Evolutionary conservation across 2,888 invertebrate genomes (phyloP).

Genomic region (Drepanosiphum platanoidis): DNA sequence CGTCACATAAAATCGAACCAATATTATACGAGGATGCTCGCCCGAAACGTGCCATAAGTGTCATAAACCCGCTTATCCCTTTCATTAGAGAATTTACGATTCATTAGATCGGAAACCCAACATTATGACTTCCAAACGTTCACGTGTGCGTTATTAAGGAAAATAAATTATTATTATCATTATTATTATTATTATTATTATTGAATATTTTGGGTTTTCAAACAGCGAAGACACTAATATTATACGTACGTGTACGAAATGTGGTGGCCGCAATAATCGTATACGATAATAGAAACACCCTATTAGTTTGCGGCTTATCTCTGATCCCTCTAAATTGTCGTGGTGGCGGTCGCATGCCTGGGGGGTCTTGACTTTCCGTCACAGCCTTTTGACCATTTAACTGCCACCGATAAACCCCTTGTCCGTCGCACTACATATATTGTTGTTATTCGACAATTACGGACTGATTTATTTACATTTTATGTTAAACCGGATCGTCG

Average conservation of each 20-base stretch:
- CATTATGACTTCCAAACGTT: conserved; percentile 60
- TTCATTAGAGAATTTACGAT: conserved; percentile 59
- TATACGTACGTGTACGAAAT: conserved; percentile 9
- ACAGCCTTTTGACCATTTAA: conserved; percentile 19
- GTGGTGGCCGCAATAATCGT: conserved; percentile 45
- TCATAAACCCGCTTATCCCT: conserved; percentile 59
- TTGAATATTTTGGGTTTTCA: conserved; percentile 44
- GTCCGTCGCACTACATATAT: conserved; percentile 18
- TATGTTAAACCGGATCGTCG: conserved; percentile 34
- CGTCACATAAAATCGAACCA: conserved; percentile 37
- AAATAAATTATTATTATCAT: conserved; percentile 50
- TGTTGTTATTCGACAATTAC: conserved; percentile 16
- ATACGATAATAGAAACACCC: conserved; percentile 56
- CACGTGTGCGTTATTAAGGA: conserved; percentile 56
- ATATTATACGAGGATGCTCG: neutral
- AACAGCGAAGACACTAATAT: conserved; percentile 33
- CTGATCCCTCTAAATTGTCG: conserved; percentile 58
- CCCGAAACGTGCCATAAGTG: conserved; percentile 59
- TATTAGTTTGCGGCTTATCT: conserved; percentile 59
- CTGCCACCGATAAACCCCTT: conserved; percentile 36
- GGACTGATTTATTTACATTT: conserved; percentile 47
- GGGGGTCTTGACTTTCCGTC: conserved; percentile 59
- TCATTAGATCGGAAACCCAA: conserved; percentile 55
- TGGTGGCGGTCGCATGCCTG: conserved; percentile 9
- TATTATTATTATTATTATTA: conserved; percentile 50